Percentiles rank a stretch among this genome's conserved stretches.
Conservation (phyloP, 2,113 vertebrate genomes). For the Salvelinus namaycush region DNA sequence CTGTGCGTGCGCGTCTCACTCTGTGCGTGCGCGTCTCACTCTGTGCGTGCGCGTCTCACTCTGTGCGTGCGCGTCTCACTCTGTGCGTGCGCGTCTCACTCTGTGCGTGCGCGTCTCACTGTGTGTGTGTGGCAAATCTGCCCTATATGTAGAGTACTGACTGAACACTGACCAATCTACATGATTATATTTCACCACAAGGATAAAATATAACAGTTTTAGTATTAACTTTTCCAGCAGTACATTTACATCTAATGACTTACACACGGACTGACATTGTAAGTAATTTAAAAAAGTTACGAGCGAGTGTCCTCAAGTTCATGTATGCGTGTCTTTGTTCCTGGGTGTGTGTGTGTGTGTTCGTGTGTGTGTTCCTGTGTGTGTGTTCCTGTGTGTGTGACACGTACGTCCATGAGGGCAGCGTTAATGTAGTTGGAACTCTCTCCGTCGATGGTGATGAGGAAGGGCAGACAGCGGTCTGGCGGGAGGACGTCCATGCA, state of each 20-base stretch:
- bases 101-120: too few relatives aligned
- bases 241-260: neutral
- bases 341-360: too few relatives aligned
- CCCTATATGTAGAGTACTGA: neutral
- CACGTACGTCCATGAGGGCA: constrained; percentile 91
- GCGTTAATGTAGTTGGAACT: constrained; percentile 98
- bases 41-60: too few relatives aligned
- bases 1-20: too few relatives aligned
- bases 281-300: neutral
- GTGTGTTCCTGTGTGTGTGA: neutral
- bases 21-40: too few relatives aligned
- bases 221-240: neutral
- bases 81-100: too few relatives aligned
- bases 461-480: constrained; percentile 94
- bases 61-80: too few relatives aligned
- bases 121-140: neutral
- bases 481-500: constrained; percentile 95
- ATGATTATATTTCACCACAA: neutral
- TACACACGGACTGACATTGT: neutral
- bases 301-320: neutral
- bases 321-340: too few relatives aligned
- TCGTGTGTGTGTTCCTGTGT: too few relatives aligned
- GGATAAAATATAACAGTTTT: neutral
- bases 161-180: constrained; percentile 1
- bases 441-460: constrained; percentile 95